Conservation (phyloP, 2,797 vertebrate species). For the Geotria australis region DNA sequence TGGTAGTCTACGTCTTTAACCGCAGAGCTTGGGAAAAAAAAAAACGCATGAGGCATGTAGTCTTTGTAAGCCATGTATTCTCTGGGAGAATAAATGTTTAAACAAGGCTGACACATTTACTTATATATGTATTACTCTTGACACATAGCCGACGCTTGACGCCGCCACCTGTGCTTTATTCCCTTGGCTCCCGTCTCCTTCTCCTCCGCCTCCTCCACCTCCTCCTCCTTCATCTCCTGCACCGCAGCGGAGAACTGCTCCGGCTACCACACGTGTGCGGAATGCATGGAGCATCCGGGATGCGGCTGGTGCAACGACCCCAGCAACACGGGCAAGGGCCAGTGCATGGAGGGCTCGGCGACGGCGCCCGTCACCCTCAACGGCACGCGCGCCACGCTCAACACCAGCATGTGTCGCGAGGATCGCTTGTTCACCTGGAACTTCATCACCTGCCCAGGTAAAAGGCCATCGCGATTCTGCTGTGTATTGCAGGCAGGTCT, state of each 20-base stretch:
- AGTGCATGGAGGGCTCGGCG: constrained; percentile 65
- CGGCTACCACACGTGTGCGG: constrained; percentile 57
- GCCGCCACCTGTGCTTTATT: too few relatives aligned
- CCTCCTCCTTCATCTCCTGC: background rate
- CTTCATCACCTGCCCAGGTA: constrained; percentile 86
- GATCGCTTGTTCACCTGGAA: constrained; percentile 67
- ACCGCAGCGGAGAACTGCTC: constrained; percentile 44
- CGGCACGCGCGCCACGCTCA: constrained; percentile 23
- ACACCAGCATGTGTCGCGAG: constrained; percentile 41
- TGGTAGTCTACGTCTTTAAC: too few relatives aligned
- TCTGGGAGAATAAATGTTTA: too few relatives aligned
- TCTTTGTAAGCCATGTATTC: too few relatives aligned
- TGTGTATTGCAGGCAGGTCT: too few relatives aligned
- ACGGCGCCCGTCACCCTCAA: constrained; percentile 42
- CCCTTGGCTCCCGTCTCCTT: background rate
- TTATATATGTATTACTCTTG: too few relatives aligned
- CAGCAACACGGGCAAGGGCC: constrained; percentile 63
- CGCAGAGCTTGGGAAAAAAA: too few relatives aligned
- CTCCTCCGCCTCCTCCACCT: too few relatives aligned
- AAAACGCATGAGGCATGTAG: too few relatives aligned
- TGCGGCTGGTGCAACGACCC: constrained; percentile 92
- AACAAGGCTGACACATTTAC: too few relatives aligned
- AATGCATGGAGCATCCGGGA: constrained; percentile 73
- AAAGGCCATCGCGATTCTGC: background rate
- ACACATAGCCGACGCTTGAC: too few relatives aligned